phyloP scores from a whole-genome alignment of 2,888 invertebrate species.

The Phyllotreta cruciferae region DNA sequence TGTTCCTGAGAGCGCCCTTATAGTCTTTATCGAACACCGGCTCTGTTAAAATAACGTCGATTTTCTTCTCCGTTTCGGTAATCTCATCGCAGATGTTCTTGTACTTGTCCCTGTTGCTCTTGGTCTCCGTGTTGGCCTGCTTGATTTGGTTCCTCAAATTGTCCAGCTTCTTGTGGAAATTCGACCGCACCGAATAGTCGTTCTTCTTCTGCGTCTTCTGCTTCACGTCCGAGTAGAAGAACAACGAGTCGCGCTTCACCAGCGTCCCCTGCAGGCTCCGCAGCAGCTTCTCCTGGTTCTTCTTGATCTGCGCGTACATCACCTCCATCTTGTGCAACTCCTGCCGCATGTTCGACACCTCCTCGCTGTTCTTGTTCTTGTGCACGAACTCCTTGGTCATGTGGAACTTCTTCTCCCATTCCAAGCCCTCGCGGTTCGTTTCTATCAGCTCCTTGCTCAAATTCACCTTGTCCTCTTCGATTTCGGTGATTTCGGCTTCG shows the following conservation, averaged over 20 bases:
- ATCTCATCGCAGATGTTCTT: slow-evolving; percentile 3
- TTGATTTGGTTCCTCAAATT: slow-evolving; percentile 67
- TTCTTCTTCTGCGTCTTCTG: slow-evolving; percentile 57
- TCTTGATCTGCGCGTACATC: slow-evolving; percentile 60
- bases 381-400: slow-evolving; percentile 76
- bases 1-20: slow-evolving; percentile 40
- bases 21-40: slow-evolving; percentile 1
- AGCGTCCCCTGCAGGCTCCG: slow-evolving; percentile 72
- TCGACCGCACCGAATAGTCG: slow-evolving; percentile 37
- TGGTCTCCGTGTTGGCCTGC: slow-evolving; percentile 59
- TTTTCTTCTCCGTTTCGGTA: slow-evolving; percentile 1
- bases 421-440: slow-evolving; percentile 71
- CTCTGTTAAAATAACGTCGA: slow-evolving; percentile 1
- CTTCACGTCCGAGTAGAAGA: slow-evolving; percentile 65
- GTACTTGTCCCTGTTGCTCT: slow-evolving; percentile 26
- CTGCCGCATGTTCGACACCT: slow-evolving; percentile 76
- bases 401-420: slow-evolving; percentile 83
- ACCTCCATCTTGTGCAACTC: slow-evolving; percentile 89
- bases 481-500: slow-evolving; percentile 71
- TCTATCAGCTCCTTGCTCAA: slow-evolving; percentile 70
- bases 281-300: slow-evolving; percentile 67
- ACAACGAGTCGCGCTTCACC: slow-evolving; percentile 69
- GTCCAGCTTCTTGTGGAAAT: slow-evolving; percentile 66
- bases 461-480: slow-evolving; percentile 71
- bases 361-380: slow-evolving; percentile 71